Evolutionary conservation across 2,113 vertebrate genomes (phyloP), one percentile per base, ranked within the genome.

Genomic region (Mesocricetus auratus): DNA sequence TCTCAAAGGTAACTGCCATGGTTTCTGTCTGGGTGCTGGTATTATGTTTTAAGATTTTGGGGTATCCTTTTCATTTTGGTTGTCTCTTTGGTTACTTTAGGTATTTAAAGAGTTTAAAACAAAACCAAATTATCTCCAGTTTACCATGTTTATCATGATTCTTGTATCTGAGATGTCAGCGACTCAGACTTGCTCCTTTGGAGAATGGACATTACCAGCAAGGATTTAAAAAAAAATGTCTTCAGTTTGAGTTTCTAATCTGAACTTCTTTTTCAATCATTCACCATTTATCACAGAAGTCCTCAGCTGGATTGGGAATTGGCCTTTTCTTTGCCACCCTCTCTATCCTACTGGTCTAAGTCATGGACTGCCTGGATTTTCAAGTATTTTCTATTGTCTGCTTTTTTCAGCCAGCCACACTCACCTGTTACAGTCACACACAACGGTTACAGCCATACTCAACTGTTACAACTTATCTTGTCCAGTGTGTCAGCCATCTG

Each of bases 1-100:
- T 64, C 31, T 86, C 47, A 66, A 90, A 79, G 26, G 24, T 33
- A 90, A 66, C 50, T n/a, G 74, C 24, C 42, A 56, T 47, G 11
- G 42, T 66, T 39, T 86, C 31, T 74, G n/a, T 24, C 45, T 29
- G 50, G 45, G 31, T 79, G 47, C 36, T 64, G 42, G 1, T 85
- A 53, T 66, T 39, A 85, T 3, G 73, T 92, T 92, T 78, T 78
- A 92, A 94, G 11, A 71, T 45, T 83, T 94, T 79, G 12, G 33
- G 4, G 17, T 75, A 15, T 69, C 16, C 42, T 71, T 93, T 68
- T 74, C 26, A 66, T 78, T 85, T 79, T 86, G 16, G 15, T 22
- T 33, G 29, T 66, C 42, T 7, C 62, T 36, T 86, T n/a, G 31
- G 45, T 64, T 50, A 4, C 42, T 50, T 11, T 24, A 69, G 33